phyloP scores from a whole-genome alignment of 2,113 vertebrate species.

The Gopherus flavomarginatus region DNA sequence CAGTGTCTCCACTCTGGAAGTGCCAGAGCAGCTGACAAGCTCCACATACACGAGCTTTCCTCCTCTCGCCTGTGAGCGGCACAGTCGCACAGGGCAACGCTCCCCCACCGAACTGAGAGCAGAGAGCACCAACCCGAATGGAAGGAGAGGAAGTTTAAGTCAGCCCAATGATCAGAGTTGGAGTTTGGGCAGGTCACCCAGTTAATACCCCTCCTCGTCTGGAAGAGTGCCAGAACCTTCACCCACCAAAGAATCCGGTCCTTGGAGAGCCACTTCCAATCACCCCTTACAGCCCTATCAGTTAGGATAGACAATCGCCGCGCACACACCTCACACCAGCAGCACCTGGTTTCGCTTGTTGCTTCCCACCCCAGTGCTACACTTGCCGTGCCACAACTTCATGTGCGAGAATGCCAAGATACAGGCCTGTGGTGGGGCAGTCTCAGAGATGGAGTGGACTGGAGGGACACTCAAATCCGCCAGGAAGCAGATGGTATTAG shows the following conservation, averaged over 20 bases:
- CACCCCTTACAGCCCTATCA: background rate
- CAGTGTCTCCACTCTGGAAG: background rate
- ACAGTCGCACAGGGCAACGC: background rate
- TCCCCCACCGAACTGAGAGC: background rate
- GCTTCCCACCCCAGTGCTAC: background rate
- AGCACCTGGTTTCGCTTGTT: background rate
- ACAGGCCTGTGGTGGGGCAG: background rate
- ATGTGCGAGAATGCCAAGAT: background rate
- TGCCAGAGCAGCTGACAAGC: background rate
- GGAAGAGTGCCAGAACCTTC: background rate
- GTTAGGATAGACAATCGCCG: background rate
- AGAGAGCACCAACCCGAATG: background rate
- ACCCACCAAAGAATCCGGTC: background rate
- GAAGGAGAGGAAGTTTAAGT: background rate
- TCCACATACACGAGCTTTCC: background rate
- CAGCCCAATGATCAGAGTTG: background rate
- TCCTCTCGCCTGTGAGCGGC: background rate
- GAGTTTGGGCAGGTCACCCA: background rate
- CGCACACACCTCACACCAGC: background rate
- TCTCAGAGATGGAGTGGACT: background rate
- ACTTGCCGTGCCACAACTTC: background rate
- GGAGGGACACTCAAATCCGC: background rate
- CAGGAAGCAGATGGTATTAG: background rate
- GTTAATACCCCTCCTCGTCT: background rate
- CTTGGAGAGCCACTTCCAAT: background rate